phyloP scores from a whole-genome alignment of 2,888 invertebrate genomes.

The Agonopterix subpropinquella region DNA sequence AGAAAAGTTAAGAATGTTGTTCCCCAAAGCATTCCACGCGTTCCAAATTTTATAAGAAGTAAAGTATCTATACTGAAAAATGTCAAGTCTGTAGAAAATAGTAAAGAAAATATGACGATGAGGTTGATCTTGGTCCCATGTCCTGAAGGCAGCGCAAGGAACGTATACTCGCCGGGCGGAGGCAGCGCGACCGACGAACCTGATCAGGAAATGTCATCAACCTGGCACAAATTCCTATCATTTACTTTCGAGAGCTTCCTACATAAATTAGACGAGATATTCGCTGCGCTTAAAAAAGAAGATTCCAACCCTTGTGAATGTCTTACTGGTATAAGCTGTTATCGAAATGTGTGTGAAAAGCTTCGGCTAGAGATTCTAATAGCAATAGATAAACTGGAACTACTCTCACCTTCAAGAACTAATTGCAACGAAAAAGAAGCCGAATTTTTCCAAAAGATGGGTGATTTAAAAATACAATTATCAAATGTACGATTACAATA shows the following conservation, averaged over 20 bases:
- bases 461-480: slow-evolving; percentile 12
- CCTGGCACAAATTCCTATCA: neutral
- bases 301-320: neutral
- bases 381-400: slow-evolving; percentile 19
- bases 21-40: no score
- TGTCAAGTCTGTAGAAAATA: no score
- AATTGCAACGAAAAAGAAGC: slow-evolving; percentile 5
- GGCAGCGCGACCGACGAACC: no score
- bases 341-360: slow-evolving; percentile 19
- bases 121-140: no score
- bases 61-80: no score
- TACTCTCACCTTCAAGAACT: slow-evolving; percentile 1
- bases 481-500: slow-evolving; percentile 14
- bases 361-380: slow-evolving; percentile 19
- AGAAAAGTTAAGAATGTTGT: no score
- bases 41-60: no score
- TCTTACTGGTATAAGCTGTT: neutral
- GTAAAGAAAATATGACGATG: no score
- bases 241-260: slow-evolving; percentile 7
- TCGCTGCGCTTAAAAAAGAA: slow-evolving; percentile 10
- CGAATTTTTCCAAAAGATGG: slow-evolving; percentile 13
- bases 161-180: no score
- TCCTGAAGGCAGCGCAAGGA: no score
- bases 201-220: neutral
- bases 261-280: slow-evolving; percentile 12